A percentile compares a stretch with the other conserved stretches of the same genome.
These are phyloP conservation scores for Heliconius hewitsoni DNA, from an alignment of 1,140 invertebrate genomes.

Conservation along the genomic window DNA sequence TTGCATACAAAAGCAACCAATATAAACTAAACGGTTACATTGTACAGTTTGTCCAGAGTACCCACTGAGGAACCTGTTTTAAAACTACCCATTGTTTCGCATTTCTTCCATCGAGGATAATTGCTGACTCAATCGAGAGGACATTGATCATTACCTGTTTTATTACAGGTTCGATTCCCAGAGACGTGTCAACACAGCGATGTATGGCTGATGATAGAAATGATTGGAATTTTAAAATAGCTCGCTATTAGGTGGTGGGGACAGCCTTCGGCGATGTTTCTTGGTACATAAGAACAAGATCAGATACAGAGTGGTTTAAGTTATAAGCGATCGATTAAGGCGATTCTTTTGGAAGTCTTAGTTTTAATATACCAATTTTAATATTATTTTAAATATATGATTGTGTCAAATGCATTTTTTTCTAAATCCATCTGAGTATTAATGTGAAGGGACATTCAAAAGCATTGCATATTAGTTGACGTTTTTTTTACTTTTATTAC, in stretches of 20 bases:
- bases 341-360: background rate
- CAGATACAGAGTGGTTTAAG: conserved; percentile 15
- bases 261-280: conserved; percentile 30
- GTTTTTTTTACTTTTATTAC: too few species aligned
- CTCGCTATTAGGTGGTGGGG: conserved; percentile 27
- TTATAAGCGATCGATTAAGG: background rate
- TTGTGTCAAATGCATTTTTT: too few species aligned
- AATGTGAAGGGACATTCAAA: too few species aligned
- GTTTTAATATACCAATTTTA: background rate
- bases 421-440: too few species aligned
- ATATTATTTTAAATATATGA: too few species aligned
- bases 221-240: conserved; percentile 34
- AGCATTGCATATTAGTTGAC: too few species aligned
- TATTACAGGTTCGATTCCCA: conserved; percentile 1
- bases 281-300: conserved; percentile 27
- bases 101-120: conserved; percentile 19
- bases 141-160: conserved; percentile 23
- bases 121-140: conserved; percentile 14
- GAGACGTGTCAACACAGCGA: background rate
- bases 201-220: conserved; percentile 25
- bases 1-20: background rate
- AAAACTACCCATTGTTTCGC: conserved; percentile 26
- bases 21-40: conserved; percentile 10
- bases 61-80: conserved; percentile 13
- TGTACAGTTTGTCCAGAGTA: background rate